phyloP scores from a whole-genome alignment of 2,797 vertebrate genomes.

The Chromis chromis region DNA sequence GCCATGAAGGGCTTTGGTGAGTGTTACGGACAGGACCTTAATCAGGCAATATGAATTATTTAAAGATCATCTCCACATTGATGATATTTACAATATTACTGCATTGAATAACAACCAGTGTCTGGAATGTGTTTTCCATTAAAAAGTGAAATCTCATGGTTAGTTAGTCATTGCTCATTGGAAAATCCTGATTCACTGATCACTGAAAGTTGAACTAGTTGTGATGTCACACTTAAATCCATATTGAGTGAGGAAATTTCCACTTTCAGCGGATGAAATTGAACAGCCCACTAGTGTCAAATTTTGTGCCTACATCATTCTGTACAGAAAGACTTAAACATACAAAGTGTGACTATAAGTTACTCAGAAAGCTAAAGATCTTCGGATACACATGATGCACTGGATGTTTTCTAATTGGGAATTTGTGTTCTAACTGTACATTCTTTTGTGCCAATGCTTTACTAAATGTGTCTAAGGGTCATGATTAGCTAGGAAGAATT shows the following conservation, averaged over 20 bases:
- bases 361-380: background rate
- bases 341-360: background rate
- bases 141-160: no score
- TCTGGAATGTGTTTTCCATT: no score
- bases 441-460: background rate
- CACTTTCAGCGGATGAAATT: background rate
- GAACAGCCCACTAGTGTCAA: background rate
- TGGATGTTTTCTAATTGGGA: slow-evolving; percentile 11
- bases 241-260: background rate
- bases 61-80: background rate
- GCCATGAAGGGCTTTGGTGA: slow-evolving; percentile 99
- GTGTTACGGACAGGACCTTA: slow-evolving; percentile 44
- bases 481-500: background rate
- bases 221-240: no score
- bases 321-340: background rate
- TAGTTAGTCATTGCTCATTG: no score
- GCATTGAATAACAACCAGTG: no score
- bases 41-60: background rate
- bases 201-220: no score
- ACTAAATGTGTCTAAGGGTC: background rate
- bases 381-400: background rate
- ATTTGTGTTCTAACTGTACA: background rate
- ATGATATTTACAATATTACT: no score
- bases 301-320: background rate
- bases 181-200: no score